Percentiles rank a stretch among this genome's conserved stretches.
phyloP scores from a whole-genome alignment of 2,888 invertebrate genomes.

The Drosophila percnosoma region DNA sequence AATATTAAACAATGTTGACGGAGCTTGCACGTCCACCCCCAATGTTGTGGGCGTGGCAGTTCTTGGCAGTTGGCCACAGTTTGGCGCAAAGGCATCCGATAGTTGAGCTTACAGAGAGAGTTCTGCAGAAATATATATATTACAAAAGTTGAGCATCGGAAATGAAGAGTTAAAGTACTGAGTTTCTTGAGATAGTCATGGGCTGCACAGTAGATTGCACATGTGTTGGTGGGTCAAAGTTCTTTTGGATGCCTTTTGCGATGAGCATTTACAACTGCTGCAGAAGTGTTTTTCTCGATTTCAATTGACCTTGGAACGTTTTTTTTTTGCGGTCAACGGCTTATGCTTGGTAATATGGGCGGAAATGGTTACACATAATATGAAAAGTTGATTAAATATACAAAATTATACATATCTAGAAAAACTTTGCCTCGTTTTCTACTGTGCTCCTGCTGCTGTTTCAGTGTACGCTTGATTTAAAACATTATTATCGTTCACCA shows the following conservation, averaged over 20 bases:
- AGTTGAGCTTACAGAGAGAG: constrained; percentile 19
- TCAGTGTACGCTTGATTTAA: constrained; percentile 33
- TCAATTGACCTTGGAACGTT: constrained; percentile 5
- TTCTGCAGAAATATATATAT: constrained; percentile 79
- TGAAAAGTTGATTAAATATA: constrained; percentile 47
- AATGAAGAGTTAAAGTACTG: constrained; percentile 28
- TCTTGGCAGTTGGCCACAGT: constrained; percentile 37
- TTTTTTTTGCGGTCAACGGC: background rate
- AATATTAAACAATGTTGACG: constrained; percentile 68
- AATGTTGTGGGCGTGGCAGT: constrained; percentile 50
- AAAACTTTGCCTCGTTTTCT: constrained; percentile 30
- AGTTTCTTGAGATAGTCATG: constrained; percentile 8
- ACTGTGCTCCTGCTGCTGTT: constrained; percentile 22
- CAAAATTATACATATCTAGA: constrained; percentile 31
- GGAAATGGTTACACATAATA: constrained; percentile 32
- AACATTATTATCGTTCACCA: constrained; percentile 44
- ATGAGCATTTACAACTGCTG: constrained; percentile 9
- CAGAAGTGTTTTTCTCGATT: background rate
- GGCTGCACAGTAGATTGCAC: constrained; percentile 6
- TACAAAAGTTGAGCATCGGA: constrained; percentile 76
- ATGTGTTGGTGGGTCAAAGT: constrained; percentile 15
- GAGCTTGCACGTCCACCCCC: constrained; percentile 43
- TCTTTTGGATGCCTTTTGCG: constrained; percentile 34
- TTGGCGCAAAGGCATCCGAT: constrained; percentile 37
- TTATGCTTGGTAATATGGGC: constrained; percentile 6